Conservation (phyloP, 2,888 invertebrate species). For the Cyclophora punctaria region DNA sequence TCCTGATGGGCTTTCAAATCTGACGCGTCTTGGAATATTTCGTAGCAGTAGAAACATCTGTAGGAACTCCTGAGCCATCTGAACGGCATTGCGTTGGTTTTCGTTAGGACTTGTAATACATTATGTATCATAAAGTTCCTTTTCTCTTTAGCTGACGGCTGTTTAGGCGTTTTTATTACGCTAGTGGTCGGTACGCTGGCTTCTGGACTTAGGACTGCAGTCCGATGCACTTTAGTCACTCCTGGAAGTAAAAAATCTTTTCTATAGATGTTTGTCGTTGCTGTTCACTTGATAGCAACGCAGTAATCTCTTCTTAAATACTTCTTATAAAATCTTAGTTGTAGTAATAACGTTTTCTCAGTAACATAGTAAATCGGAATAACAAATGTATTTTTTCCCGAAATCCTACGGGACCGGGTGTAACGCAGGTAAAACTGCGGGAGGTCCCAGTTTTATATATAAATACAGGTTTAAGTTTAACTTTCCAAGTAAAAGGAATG, state of each 20-base stretch:
- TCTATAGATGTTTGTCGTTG: constrained; percentile 21
- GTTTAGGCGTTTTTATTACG: constrained; percentile 9
- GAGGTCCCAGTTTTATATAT: too few species aligned
- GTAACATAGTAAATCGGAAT: too few species aligned
- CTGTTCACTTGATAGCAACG: too few species aligned
- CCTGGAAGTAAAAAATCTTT: constrained; percentile 60
- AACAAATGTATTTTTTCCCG: too few species aligned
- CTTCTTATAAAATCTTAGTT: too few species aligned
- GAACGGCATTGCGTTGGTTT: constrained; percentile 61
- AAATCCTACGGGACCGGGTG: too few species aligned
- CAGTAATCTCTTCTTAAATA: too few species aligned
- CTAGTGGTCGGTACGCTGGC: neutral
- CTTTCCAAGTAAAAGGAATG: too few species aligned
- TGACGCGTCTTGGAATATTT: constrained; percentile 58
- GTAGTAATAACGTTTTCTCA: too few species aligned
- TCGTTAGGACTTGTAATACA: constrained; percentile 48
- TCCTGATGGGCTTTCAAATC: constrained; percentile 53
- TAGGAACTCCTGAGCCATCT: constrained; percentile 66
- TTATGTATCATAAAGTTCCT: constrained; percentile 53
- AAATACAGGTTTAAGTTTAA: too few species aligned
- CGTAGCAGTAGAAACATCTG: constrained; percentile 66
- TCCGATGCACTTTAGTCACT: constrained; percentile 56
- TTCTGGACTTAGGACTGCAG: constrained; percentile 12
- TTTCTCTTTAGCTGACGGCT: constrained; percentile 42
- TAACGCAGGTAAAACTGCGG: too few species aligned